Percentiles rank a stretch among this genome's conserved stretches.
Conservation (phyloP, 30 jellyfish, hydroid and myxozoan genomes). For the Chironex yamaguchii region DNA sequence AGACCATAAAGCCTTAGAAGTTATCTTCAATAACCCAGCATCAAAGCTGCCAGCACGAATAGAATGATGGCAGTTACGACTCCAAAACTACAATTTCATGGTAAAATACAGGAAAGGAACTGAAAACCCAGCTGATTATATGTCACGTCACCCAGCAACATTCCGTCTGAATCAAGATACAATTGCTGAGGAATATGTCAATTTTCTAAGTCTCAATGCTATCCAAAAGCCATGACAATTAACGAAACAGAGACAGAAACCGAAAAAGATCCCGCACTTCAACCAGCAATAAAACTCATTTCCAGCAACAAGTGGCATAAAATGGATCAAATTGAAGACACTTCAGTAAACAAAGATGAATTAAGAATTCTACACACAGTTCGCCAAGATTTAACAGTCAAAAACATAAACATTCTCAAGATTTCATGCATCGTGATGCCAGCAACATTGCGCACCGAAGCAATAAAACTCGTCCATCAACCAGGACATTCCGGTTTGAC, state of each 20-base stretch:
- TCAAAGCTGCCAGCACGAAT: conserved; percentile 4
- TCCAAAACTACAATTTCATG: neutral
- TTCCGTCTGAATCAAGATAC: conserved; percentile 42
- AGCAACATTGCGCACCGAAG: neutral
- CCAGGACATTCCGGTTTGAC: neutral
- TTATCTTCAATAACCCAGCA: conserved; percentile 13
- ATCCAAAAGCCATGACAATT: conserved; percentile 48
- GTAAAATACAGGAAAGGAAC: conserved; percentile 3
- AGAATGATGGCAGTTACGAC: conserved; percentile 4
- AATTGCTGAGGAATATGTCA: conserved; percentile 34
- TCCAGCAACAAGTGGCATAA: too few species aligned
- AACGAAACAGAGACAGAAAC: conserved; percentile 34
- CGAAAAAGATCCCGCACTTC: conserved; percentile 31
- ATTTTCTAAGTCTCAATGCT: conserved; percentile 7
- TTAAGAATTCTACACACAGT: neutral
- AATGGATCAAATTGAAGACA: neutral
- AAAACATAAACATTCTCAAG: conserved; percentile 1
- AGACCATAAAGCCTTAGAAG: neutral
- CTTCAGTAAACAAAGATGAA: conserved; percentile 8
- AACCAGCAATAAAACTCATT: too few species aligned
- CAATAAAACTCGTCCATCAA: neutral
- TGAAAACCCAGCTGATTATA: neutral
- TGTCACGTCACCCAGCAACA: conserved; percentile 51
- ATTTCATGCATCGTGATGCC: neutral
- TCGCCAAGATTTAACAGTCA: conserved; percentile 6